A percentile compares a stretch with the other conserved stretches of the same genome.
Evolutionary conservation across 37 sponge, comb jelly and placozoan species (phyloP).

Genomic region (Agelas oroides): DNA sequence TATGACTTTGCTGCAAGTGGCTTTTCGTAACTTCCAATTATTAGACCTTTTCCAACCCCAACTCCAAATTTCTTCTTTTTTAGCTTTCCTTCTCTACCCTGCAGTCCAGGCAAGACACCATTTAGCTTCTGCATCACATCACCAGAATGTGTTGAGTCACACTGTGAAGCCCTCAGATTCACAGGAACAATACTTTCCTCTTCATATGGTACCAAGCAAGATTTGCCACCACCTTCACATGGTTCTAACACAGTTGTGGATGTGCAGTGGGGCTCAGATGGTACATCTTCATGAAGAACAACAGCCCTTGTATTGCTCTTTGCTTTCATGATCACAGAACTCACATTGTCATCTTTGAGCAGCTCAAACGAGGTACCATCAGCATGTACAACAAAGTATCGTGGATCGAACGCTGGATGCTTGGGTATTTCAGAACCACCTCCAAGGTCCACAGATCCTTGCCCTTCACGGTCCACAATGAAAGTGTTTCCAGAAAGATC

Average conservation of each 20-base stretch:
- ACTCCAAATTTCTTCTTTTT: constrained; percentile 60
- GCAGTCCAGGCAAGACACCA: background rate
- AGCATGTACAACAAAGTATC: constrained; percentile 65
- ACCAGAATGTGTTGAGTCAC: too few relatives aligned
- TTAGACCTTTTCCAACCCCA: constrained; percentile 46
- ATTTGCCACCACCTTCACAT: background rate
- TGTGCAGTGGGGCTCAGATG: background rate
- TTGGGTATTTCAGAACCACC: background rate
- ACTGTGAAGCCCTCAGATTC: constrained; percentile 12
- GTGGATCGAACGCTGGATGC: constrained; percentile 32
- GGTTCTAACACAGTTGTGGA: constrained; percentile 40
- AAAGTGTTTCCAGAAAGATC: constrained; percentile 22
- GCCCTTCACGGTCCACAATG: constrained; percentile 32
- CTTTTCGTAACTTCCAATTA: constrained; percentile 34
- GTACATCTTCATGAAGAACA: constrained; percentile 46
- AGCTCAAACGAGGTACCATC: constrained; percentile 62
- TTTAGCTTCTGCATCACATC: background rate
- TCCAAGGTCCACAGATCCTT: background rate
- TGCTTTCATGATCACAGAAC: constrained; percentile 11
- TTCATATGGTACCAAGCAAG: constrained; percentile 38
- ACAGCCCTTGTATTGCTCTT: constrained; percentile 21
- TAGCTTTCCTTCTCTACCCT: too few relatives aligned
- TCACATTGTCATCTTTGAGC: background rate
- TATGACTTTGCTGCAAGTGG: background rate
- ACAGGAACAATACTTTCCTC: constrained; percentile 58